Evolutionary conservation across 2,888 invertebrate species (phyloP).

Genomic region (Pardosa pseudoannulata): DNA sequence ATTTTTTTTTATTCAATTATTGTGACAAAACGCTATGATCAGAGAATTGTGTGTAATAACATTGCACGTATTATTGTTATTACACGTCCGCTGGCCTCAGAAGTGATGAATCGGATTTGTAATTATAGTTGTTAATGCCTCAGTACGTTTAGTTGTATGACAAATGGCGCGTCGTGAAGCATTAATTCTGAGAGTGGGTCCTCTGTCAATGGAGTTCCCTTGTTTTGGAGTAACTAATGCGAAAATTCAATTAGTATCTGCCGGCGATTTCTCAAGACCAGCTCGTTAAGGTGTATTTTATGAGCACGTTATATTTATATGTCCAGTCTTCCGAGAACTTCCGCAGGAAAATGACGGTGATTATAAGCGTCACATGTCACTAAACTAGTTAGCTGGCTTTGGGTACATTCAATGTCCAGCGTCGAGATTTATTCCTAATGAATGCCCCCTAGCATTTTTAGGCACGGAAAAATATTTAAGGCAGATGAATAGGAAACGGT

Average conservation of each 20-base stretch:
- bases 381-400: no score
- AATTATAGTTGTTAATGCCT: background rate
- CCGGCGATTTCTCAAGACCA: background rate
- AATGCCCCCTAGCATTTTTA: no score
- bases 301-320: no score
- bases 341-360: no score
- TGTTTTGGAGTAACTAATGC: background rate
- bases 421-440: no score
- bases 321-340: no score
- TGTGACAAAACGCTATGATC: background rate
- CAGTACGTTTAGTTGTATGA: background rate
- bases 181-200: conserved; percentile 3
- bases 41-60: background rate
- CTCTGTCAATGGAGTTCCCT: background rate
- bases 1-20: background rate
- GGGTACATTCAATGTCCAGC: no score
- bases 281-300: no score
- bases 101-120: background rate
- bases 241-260: conserved; percentile 7
- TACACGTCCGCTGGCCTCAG: background rate
- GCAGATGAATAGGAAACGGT: no score
- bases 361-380: no score
- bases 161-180: background rate
- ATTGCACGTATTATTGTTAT: background rate
- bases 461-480: no score